phyloP scores from a whole-genome alignment of 2,113 vertebrate genomes.

The Gallinago undulata region DNA sequence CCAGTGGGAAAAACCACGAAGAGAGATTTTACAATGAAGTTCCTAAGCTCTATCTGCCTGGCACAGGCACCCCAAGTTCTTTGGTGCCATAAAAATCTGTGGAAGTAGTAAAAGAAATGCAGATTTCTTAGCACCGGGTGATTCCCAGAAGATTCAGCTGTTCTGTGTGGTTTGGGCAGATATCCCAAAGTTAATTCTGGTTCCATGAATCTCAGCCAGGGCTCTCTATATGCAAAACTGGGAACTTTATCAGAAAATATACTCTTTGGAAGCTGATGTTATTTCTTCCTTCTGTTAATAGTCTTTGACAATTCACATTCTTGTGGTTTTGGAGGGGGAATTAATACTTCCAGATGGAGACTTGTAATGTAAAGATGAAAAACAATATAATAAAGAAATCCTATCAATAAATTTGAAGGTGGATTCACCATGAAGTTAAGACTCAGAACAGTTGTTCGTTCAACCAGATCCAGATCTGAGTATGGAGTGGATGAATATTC shows the following conservation, averaged over 20 bases:
- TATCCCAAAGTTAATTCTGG: conserved; percentile 12
- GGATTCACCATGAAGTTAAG: not conserved
- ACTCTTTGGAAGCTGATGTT: not conserved
- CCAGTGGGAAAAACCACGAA: not conserved
- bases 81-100: not conserved
- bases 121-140: not conserved
- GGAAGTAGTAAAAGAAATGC: not conserved
- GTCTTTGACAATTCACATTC: not conserved
- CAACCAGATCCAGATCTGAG: not conserved
- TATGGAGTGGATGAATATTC: not conserved
- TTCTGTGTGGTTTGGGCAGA: not conserved
- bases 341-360: not conserved
- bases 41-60: not conserved
- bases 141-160: conserved; percentile 6
- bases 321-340: not conserved
- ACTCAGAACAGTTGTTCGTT: not conserved
- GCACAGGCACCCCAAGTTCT: not conserved
- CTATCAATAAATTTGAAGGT: not conserved
- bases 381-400: not conserved
- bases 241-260: conserved; percentile 1
- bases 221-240: conserved; percentile 20
- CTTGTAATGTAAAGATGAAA: not conserved
- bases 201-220: not conserved
- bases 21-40: not conserved
- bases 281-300: not conserved